These are phyloP conservation scores for Eunapius fragilis DNA, from an alignment of 37 sponge, comb jelly and placozoan species.

Conservation along the genomic window DNA sequence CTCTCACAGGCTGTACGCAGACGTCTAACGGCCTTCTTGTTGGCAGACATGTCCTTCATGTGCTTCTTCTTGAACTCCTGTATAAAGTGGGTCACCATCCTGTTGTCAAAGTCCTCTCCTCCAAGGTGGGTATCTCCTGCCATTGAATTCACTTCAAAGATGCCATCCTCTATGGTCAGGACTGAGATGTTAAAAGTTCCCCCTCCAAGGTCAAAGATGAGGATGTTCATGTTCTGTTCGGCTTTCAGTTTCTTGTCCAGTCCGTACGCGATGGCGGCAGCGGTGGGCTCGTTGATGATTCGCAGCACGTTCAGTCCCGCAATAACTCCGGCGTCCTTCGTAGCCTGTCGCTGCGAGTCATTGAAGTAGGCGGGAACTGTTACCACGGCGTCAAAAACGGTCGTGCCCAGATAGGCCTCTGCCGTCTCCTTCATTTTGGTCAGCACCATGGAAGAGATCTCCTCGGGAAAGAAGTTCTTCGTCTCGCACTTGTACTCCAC, in stretches of 20 bases:
- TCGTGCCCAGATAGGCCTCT: conserved; percentile 83
- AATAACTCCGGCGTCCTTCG: conserved; percentile 95
- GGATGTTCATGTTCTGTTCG: conserved; percentile 90
- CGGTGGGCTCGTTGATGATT: conserved; percentile 97
- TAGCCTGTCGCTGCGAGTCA: conserved; percentile 92
- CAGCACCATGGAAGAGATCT: conserved; percentile 91
- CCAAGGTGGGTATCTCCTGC: conserved; percentile 96
- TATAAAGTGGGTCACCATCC: conserved; percentile 86
- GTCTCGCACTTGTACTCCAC: conserved; percentile 76
- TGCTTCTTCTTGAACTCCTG: conserved; percentile 89
- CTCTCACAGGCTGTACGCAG: conserved; percentile 94
- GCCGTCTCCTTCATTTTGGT: conserved; percentile 97
- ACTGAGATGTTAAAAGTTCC: conserved; percentile 97
- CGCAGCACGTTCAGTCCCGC: conserved; percentile 93
- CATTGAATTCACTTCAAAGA: conserved; percentile 92
- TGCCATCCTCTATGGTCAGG: conserved; percentile 84
- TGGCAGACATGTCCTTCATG: conserved; percentile 78
- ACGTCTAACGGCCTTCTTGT: conserved; percentile 82
- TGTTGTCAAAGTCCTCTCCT: conserved; percentile 96
- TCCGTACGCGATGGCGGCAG: conserved; percentile 96
- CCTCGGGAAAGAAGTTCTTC: conserved; percentile 85
- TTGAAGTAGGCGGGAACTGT: conserved; percentile 99
- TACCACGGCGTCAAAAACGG: conserved; percentile 81
- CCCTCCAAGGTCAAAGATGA: conserved; percentile 95
- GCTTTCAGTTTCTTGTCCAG: conserved; percentile 83